Evolutionary conservation across 2,113 vertebrate species (phyloP), one percentile per base, ranked within the genome.

Genomic region (Strix aluco): DNA sequence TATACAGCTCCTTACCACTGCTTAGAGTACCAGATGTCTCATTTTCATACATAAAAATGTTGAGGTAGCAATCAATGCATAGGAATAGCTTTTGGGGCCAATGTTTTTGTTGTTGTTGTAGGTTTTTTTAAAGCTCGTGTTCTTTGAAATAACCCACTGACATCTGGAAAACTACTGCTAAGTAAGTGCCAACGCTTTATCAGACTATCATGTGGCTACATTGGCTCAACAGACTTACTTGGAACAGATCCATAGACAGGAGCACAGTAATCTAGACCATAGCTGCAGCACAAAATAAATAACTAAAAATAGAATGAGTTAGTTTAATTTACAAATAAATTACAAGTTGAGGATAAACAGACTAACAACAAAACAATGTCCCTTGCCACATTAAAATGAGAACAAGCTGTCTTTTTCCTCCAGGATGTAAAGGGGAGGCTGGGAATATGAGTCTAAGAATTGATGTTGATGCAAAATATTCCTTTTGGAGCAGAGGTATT

Each of bases 291-390:
- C 27, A 94, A 61, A 88, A 65, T 63, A 87, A 89, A 78, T 81
- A 82, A 59, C 40, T 57, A 90, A 89, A 62, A 40, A n/a, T 52
- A 66, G 26, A 94, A 75, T 17, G 9, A 62, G 5, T 27, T 70
- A 81, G 23, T 94, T 96, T 93, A 92, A 62, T 72, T 81, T 62
- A 38, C 57, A 83, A 94, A 80, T 42, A 86, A 94, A 86, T 77
- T 72, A 62, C 17, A 67, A 80, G 12, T 20, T 47, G 36, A 67
- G 67, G 40, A 84, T 90, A 96, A 81, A 81, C 7, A 92, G n/a
- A 27, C 20, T 25, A 73, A 23, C 25, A 86, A 67, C 46, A 78
- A 90, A 95, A 66, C 46, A 81, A 40, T 44, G 40, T 42, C 46
- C 55, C 49, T 78, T 87, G 82, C 13, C 52, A 77, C 52, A 72